phyloP scores from a whole-genome alignment of 2,888 invertebrate genomes.

The Hemicrepidius hirtus region DNA sequence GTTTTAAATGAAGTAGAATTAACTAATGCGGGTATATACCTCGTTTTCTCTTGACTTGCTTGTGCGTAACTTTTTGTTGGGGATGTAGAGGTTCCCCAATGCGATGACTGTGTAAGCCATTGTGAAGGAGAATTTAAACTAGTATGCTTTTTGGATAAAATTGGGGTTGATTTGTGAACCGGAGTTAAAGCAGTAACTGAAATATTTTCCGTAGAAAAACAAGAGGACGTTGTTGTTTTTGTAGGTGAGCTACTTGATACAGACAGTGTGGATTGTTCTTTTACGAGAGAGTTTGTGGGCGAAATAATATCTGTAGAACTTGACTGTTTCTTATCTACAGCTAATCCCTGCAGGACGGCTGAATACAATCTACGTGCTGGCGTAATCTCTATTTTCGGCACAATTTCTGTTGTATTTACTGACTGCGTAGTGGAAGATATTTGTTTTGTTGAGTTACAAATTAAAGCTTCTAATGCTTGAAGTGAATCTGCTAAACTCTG shows the following conservation, averaged over 20 bases:
- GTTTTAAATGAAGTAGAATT: neutral
- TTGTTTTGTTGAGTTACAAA: conserved; percentile 1
- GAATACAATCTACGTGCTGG: conserved; percentile 66
- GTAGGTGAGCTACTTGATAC: neutral
- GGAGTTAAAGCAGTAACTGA: conserved; percentile 2
- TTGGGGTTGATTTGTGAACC: conserved; percentile 5
- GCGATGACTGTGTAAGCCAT: conserved; percentile 18
- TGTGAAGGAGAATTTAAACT: conserved; percentile 2
- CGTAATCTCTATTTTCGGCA: conserved; percentile 32
- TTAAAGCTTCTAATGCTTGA: conserved; percentile 18
- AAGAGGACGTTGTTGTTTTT: conserved; percentile 1
- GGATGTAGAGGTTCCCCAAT: conserved; percentile 16
- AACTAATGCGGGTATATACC: neutral
- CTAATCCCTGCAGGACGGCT: conserved; percentile 68
- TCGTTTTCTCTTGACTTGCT: neutral
- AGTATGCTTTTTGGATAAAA: conserved; percentile 1
- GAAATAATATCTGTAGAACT: neutral
- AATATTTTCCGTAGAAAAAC: neutral
- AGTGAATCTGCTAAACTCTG: conserved; percentile 34
- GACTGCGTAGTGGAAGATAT: neutral
- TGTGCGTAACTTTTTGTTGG: conserved; percentile 16
- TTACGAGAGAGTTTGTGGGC: neutral
- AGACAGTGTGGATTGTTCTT: neutral
- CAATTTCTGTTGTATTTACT: neutral
- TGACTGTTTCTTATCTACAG: neutral